Evolutionary conservation across 2,113 vertebrate genomes (phyloP), one percentile per base, ranked within the genome.

Genomic region (Phoxinus phoxinus): DNA sequence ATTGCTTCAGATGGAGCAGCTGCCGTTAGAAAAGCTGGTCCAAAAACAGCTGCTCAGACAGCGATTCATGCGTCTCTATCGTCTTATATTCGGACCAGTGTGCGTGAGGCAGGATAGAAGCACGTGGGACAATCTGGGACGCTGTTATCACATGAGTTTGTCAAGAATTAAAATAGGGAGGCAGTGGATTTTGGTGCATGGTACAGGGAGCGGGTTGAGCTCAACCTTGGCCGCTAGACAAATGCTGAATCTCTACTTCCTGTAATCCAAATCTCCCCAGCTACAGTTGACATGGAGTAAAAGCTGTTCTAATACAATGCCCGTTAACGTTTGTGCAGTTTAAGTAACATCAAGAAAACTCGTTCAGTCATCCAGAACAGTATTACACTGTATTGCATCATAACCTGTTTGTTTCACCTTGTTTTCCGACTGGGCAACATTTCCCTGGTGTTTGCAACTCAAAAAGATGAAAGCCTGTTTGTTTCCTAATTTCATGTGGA

Each of bases 211-310:
- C 0, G 32, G 46, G 74, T 69, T 23, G 56, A 48, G 48, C 46
- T 37, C 13, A 46, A 25, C 30, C 44, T 32, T 51, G 58, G 48
- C 27, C 32, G 0, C n/a, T 0, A 3, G 48, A 35, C 48, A 51
- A 72, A 83, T 61, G 44, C 15, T 59, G n/a, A 71, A 74, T 63
- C 61, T 76, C 25, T 67, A 53, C 12, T 63, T 86, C 48, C 9
- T 87, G 81, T 83, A 86, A 93, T 94, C 93, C 93, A 94, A 88
- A 94, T 93, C 94, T 94, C 93, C 93, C 93, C 86, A 81, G 91
- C 92, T 93, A 89, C 89, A 85, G 87, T 81, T 90, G 85, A 91
- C 74, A 75, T 63, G 61, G 44, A 89, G 65, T 82, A 35, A 88
- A 88, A 79, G 88, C 86, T 84, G 80, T 58, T 87, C 59, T 84